phyloP scores from a whole-genome alignment of 2,888 invertebrate genomes.

The Hirtodrosophila histrioides region DNA sequence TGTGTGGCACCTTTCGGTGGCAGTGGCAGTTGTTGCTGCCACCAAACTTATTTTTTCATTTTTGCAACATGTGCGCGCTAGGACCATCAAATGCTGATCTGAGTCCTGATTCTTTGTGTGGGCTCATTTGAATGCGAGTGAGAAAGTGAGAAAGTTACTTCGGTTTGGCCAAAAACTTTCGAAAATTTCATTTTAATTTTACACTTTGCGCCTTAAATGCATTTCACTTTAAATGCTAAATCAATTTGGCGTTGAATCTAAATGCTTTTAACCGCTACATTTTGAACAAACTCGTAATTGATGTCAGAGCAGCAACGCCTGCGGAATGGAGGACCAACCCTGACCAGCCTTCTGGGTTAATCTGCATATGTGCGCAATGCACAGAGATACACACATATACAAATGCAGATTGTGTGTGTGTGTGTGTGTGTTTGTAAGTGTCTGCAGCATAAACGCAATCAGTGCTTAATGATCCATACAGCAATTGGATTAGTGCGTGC shows the following conservation, averaged over 20 bases:
- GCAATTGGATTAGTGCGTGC: slow-evolving; percentile 73
- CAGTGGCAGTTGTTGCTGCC: slow-evolving; percentile 33
- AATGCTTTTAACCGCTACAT: slow-evolving; percentile 35
- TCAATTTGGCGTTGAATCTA: slow-evolving; percentile 42
- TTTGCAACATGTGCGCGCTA: slow-evolving; percentile 63
- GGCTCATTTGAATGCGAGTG: slow-evolving; percentile 53
- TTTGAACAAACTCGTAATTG: slow-evolving; percentile 24
- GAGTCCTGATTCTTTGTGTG: background rate
- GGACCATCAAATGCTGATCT: slow-evolving; percentile 65
- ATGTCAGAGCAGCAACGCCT: background rate
- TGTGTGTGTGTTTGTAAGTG: slow-evolving; percentile 19
- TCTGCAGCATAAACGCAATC: slow-evolving; percentile 69
- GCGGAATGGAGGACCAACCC: background rate
- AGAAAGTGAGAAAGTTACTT: slow-evolving; percentile 35
- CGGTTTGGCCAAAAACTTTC: background rate
- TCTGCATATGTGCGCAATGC: slow-evolving; percentile 54
- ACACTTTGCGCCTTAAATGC: slow-evolving; percentile 28
- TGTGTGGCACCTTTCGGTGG: slow-evolving; percentile 52
- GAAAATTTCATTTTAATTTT: slow-evolving; percentile 34
- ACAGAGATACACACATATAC: slow-evolving; percentile 1
- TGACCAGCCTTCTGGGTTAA: slow-evolving; percentile 35
- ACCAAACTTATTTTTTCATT: slow-evolving; percentile 31
- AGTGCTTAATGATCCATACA: slow-evolving; percentile 75
- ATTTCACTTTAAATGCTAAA: slow-evolving; percentile 26
- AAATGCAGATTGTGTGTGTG: slow-evolving; percentile 10